These are phyloP conservation scores for Pomatostomus ruficeps DNA, from an alignment of 2,113 vertebrate genomes.

Conservation along the genomic window DNA sequence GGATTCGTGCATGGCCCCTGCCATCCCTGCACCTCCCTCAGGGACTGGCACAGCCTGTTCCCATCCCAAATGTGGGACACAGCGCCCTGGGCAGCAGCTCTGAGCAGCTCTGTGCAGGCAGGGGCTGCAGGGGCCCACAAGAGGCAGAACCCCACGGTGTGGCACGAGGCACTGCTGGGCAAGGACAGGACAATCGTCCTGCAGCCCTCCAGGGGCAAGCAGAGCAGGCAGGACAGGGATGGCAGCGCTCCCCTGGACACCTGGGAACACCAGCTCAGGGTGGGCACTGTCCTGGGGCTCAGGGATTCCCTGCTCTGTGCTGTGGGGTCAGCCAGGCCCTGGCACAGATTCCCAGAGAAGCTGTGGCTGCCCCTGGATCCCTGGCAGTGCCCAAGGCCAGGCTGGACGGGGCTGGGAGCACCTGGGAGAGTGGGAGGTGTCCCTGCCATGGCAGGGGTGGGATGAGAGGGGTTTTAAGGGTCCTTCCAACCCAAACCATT, in stretches of 20 bases:
- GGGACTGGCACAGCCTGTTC: neutral
- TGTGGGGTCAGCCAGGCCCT: neutral
- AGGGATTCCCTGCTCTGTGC: fast-evolving
- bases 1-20: neutral
- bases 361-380: neutral
- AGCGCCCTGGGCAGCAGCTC: neutral
- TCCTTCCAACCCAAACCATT: neutral
- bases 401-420: neutral
- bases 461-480: neutral
- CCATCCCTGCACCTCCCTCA: neutral
- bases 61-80: fast-evolving
- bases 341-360: neutral
- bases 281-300: fast-evolving
- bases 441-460: neutral
- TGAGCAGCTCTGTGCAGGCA: neutral
- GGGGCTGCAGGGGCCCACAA: neutral
- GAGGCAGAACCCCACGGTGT: fast-evolving
- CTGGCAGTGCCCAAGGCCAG: neutral
- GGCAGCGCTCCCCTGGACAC: neutral
- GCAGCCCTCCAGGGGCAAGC: fast-evolving
- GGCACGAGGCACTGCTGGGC: fast-evolving
- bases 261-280: neutral
- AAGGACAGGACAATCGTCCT: neutral
- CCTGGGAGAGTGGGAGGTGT: neutral
- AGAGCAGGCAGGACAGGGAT: neutral